Evolutionary conservation across 1,140 invertebrate species (phyloP).

Genomic region (Polyergus mexicanus): DNA sequence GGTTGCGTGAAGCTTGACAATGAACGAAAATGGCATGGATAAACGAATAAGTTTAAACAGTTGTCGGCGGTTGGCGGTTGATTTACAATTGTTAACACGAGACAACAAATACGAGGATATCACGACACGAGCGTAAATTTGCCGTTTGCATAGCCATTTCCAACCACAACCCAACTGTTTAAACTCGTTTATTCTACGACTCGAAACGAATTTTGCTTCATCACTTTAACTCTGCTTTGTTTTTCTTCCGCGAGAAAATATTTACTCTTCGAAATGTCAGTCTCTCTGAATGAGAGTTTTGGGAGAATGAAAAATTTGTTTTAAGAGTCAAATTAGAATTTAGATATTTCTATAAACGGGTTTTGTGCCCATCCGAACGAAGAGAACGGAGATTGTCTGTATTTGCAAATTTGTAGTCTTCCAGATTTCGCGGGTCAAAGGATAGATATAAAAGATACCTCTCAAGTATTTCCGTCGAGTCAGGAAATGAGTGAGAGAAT

Average conservation of each 20-base stretch:
- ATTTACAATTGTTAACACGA: constrained; percentile 42
- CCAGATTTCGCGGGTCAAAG: constrained; percentile 29
- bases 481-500: constrained; percentile 8
- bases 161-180: constrained; percentile 20
- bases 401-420: constrained; percentile 1
- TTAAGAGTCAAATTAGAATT: background rate
- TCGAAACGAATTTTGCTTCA: constrained; percentile 20
- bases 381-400: background rate
- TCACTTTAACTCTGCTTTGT: background rate
- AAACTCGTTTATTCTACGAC: constrained; percentile 15
- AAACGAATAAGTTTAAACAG: constrained; percentile 43
- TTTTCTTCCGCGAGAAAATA: background rate
- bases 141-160: constrained; percentile 18
- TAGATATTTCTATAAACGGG: background rate
- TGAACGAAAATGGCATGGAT: background rate
- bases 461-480: constrained; percentile 7
- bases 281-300: background rate
- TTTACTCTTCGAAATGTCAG: background rate
- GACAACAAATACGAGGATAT: constrained; percentile 27
- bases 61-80: constrained; percentile 20
- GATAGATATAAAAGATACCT: background rate
- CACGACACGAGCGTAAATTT: constrained; percentile 30
- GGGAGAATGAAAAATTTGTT: background rate
- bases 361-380: background rate
- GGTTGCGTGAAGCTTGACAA: background rate